Evolutionary conservation across 2,797 vertebrate species (phyloP), one percentile per base, ranked within the genome.

Genomic region (Fratercula arctica): DNA sequence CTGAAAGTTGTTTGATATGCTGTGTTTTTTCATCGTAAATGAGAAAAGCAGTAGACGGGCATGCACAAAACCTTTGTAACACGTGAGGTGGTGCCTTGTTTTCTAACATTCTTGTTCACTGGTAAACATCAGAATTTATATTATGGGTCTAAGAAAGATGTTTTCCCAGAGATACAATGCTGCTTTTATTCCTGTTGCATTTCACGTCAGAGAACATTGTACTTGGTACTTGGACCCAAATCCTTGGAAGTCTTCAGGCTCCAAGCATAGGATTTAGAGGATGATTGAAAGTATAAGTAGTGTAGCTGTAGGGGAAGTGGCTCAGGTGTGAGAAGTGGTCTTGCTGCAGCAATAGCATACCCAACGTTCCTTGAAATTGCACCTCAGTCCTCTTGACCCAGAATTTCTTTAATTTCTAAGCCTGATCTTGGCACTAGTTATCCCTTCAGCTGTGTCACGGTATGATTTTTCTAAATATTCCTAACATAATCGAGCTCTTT

Each of bases 111-210:
- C 11, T 46, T 1, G 3, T 57, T 88, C 41, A 43, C 17, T 56
- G 24, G 7, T 66, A 50, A 46, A 70, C 21, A 17, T 74, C 48
- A 29, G 17, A 74, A 83, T 33, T 73, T 80, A 37, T 46, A 39
- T 43, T 85, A 60, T 16, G 35, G 16, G 17, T 88, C 37, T 81
- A 41, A 63, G 25, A 77, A 72, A 50, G 8, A 43, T 64, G n/a
- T 6, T 66, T 89, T 84, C 26, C 16, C 17, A n/a, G 46, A 61
- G 41, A 14, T 56, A 10, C 18, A 66, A 23, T 21, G 19, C 75
- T 93, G 24, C 35, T 76, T 91, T 84, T 81, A 54, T 75, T 87
- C 63, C n/a, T 11, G 1, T 87, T 86, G 37, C 10, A 56, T 95
- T 95, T 93, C 19, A 21, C 13, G 15, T 74, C 24, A 70, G 45